Base-by-base conservation (phyloP, 2,888 invertebrate species). In the Horisme vitalbata region DNA sequence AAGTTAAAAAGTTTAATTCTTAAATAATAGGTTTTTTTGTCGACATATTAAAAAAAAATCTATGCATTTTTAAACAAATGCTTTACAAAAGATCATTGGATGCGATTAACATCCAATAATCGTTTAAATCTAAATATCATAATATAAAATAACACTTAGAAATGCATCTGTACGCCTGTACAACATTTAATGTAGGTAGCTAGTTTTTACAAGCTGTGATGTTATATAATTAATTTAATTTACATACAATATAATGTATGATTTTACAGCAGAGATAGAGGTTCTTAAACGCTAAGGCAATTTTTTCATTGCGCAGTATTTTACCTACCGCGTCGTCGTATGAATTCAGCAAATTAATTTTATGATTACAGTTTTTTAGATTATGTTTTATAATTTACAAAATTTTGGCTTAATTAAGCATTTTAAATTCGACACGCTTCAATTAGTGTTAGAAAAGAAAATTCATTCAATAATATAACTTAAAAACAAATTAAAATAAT, bases 1-100 rank as follows among this genome's bases (percentile, higher is more conserved):
- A 33, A 21, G 4, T 26, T 11, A 26, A 5, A 11, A n/a, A 28
- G 14, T 28, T 28, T 27, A 11, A 13, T 28, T 28, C 30, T 28
- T 38, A 39, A 4, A n/a, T 10, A 26, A 11, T 39, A 36, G 26
- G 11, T 28, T 14, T 2, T 15, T 18, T 5, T 18, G 18, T 18
- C 18, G 5, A 18, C 18, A 18, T 30, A 33, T 36, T 9, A 30
- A 38, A 37, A 71, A 73, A 73, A 65, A 68, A 63, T 75, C 68
- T 75, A 75, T 76, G 83, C 83, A 85, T 83, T 85, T 70, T 84
- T 83, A 82, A 85, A 85, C 83, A 85, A 84, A 85, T 85, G 83
- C 83, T 77, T 43, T 73, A 65, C 70, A 64, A 69, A 68, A 68
- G 57, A 69, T 69, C 63, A 81, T 76, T 67, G 68, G 69, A 62